phyloP scores from a whole-genome alignment of 2,888 invertebrate genomes.

The Chrysolina haemoptera region DNA sequence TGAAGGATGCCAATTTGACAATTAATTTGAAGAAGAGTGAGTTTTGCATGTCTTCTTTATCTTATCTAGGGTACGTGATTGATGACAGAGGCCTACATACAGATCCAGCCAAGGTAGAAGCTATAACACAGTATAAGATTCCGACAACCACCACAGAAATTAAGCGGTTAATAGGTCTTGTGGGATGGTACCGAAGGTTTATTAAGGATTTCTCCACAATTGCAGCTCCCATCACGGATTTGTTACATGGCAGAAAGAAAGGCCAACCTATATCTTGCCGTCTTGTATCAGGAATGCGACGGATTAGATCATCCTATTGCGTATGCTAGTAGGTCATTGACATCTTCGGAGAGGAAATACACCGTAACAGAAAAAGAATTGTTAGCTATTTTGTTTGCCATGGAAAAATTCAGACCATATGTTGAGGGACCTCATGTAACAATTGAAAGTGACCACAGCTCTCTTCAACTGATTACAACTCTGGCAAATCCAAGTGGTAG shows the following conservation, averaged over 20 bases:
- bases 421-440: constrained; percentile 51
- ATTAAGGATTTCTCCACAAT: constrained; percentile 37
- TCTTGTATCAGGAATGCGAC: constrained; percentile 34
- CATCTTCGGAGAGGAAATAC: constrained; percentile 45
- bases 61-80: too few species aligned
- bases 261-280: not conserved
- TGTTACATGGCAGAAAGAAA: constrained; percentile 43
- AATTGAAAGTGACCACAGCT: constrained; percentile 54
- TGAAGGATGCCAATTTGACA: too few species aligned
- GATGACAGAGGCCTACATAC: too few species aligned
- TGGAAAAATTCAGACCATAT: constrained; percentile 54
- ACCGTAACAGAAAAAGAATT: constrained; percentile 50
- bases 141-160: constrained; percentile 33
- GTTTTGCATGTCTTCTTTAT: too few species aligned
- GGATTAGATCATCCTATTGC: constrained; percentile 40
- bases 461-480: constrained; percentile 53
- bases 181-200: constrained; percentile 38
- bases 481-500: constrained; percentile 56
- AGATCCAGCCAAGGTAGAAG: constrained; percentile 30
- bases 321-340: constrained; percentile 40
- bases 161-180: constrained; percentile 27
- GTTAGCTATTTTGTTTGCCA: constrained; percentile 44
- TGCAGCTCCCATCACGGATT: constrained; percentile 38
- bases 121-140: constrained; percentile 13
- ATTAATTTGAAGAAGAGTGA: too few species aligned